Base-by-base conservation (phyloP, 2,797 vertebrate genomes). In the Acanthornis magna region DNA sequence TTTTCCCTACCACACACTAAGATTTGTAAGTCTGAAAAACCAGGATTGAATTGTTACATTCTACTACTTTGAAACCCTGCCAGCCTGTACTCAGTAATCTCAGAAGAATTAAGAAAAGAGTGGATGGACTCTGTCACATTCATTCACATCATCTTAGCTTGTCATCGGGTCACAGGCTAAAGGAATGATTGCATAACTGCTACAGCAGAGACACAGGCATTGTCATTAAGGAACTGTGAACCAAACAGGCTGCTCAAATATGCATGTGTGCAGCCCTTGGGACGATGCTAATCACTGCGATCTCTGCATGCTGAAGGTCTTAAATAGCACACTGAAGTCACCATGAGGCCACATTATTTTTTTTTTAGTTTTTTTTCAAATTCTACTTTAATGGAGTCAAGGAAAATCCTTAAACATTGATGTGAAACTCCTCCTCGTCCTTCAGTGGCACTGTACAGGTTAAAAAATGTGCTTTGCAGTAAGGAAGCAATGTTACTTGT, bases 71-170 rank as follows among this genome's bases (percentile, higher is more conserved):
- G 77, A 93, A 95, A 74, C 32, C 16, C 55, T 68, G 60, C 72
- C 57, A 80, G 63, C 34, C 30, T 88, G 36, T 38, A 66, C 26
- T 88, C 3, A 0, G 43, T 95, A 95, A 93, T 96, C 80, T 70
- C 71, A 79, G 87, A 71, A 95, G 88, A 95, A 91, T 92, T 94
- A 96, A 79, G 75, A 60, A 81, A 66, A 86, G 89, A 81, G 43
- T 55, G 80, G 78, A 68, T 84, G 87, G 91, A 66, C 72, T 47
- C 25, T 88, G 63, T 92, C 72, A 29, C 58, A 13, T 78, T 81
- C 10, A 55, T 93, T 95, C 70, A 63, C 70, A 57, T 94, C 66
- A 75, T 88, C 30, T 75, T 71, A 72, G 72, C 47, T 85, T 77
- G 55, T 91, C 74, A 55, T 83, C 0, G 0, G 82, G 87, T 96